These are phyloP conservation scores for Anguilla rostrata DNA, from an alignment of 2,113 vertebrate species.

Conservation along the genomic window DNA sequence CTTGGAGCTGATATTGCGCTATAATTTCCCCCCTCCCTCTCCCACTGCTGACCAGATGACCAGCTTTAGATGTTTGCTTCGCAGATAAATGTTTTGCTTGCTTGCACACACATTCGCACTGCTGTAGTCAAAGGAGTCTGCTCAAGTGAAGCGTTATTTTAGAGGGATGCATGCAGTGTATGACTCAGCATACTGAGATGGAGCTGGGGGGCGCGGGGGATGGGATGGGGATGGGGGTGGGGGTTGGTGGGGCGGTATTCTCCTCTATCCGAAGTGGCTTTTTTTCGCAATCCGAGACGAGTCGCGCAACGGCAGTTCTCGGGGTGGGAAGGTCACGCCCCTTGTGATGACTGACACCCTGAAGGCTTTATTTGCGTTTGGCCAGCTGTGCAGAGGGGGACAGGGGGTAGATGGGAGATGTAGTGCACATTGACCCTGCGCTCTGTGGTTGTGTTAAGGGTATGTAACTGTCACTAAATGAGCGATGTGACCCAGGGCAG, in stretches of 20 bases:
- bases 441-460: not conserved
- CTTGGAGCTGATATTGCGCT: not conserved
- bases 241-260: too few relatives aligned
- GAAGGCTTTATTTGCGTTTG: not conserved
- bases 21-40: not conserved
- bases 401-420: too few relatives aligned
- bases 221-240: too few relatives aligned
- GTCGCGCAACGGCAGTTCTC: not conserved
- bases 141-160: too few relatives aligned
- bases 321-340: not conserved
- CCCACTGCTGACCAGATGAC: not conserved
- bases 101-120: too few relatives aligned
- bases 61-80: not conserved
- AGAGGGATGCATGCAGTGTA: too few relatives aligned
- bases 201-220: too few relatives aligned
- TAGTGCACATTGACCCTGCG: not conserved
- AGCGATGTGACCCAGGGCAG: not conserved
- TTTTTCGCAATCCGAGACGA: too few relatives aligned
- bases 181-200: too few relatives aligned
- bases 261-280: too few relatives aligned
- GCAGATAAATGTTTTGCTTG: not conserved
- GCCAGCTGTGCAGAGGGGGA: not conserved
- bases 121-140: too few relatives aligned
- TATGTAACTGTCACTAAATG: too few relatives aligned
- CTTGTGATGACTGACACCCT: not conserved